A percentile compares a stretch with the other conserved stretches of the same genome.
These are phyloP conservation scores for Parochlus steinenii DNA, from an alignment of 2,888 invertebrate species.

Conservation along the genomic window DNA sequence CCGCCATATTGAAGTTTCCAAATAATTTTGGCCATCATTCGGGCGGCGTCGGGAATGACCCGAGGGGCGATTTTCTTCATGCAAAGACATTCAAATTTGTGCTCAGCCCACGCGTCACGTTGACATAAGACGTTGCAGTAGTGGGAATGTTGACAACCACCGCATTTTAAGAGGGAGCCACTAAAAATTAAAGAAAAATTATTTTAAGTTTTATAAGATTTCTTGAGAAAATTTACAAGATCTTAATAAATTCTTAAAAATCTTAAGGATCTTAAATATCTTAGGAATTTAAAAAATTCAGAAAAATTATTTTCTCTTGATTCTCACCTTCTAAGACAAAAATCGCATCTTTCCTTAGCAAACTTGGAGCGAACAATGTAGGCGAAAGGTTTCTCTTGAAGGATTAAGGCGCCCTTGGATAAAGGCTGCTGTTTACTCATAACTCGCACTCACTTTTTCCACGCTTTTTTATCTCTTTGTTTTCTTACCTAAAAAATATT, in stretches of 20 bases:
- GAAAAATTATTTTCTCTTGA: too few relatives aligned
- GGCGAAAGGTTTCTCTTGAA: slow-evolving; percentile 11
- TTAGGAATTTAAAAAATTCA: too few relatives aligned
- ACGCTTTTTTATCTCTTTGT: too few relatives aligned
- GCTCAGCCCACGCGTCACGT: slow-evolving; percentile 61
- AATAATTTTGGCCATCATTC: slow-evolving; percentile 61
- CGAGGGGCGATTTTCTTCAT: slow-evolving; percentile 54
- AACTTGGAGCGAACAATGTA: slow-evolving; percentile 11
- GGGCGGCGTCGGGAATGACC: slow-evolving; percentile 63
- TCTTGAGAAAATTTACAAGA: slow-evolving; percentile 7
- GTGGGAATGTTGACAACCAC: slow-evolving; percentile 63
- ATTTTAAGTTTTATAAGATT: slow-evolving; percentile 4
- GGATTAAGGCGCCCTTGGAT: slow-evolving; percentile 8
- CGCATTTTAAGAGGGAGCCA: slow-evolving; percentile 58
- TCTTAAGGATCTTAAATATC: too few relatives aligned
- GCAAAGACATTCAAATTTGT: slow-evolving; percentile 68
- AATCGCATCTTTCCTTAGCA: slow-evolving; percentile 10
- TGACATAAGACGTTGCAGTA: slow-evolving; percentile 75
- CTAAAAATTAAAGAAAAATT: slow-evolving; percentile 32
- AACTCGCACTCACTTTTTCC: too few relatives aligned
- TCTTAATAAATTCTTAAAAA: too few relatives aligned
- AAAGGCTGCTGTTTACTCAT: slow-evolving; percentile 11
- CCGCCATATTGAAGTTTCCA: slow-evolving; percentile 43
- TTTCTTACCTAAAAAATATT: too few relatives aligned
- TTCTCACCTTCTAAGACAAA: slow-evolving; percentile 6